Base-by-base conservation (phyloP, 2,888 invertebrate species). In the Bembecia ichneumoniformis region DNA sequence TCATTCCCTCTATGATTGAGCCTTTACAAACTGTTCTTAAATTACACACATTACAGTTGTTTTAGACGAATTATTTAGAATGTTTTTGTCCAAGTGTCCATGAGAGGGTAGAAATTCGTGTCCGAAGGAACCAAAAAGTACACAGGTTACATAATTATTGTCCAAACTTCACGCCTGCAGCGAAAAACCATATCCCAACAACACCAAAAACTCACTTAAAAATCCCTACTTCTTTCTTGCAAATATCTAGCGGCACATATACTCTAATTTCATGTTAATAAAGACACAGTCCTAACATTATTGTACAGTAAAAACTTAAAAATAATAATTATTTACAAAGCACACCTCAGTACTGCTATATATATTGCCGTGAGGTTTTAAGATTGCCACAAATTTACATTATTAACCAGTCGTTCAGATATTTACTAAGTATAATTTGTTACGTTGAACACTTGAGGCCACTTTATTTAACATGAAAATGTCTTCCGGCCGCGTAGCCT, bases 121-220 rank as follows among this genome's bases (percentile, higher is more conserved):
- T 28, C 28, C 9, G 28, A 28, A 28, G 28, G 9, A 28, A 28
- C 9, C 28, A 28, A 28, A 28, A 28, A 70, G 67, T 69, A 71
- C 71, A 67, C 64, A 71, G 67, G 28, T 28, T 67, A 70, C 66
- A 71, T 66, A 73, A 72, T 82, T 84, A 83, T 83, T 84, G 83
- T 83, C 83, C 74, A 75, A 82, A 78, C 75, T 77, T 78, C 79
- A 81, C 81, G 77, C 62, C 76, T 81, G 77, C 78, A 78, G 80
- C 74, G 9, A 9, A 81, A 71, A 74, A 68, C 63, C 64, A 55
- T 3, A 15, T 40, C 40, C 40, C 44, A 44, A 44, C 44, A 44
- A 44, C 11, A 15, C 44, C 28, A 44, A 15, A 15, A 44, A 11
- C 16, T 10, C 17, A 16, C 44, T 10, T 16, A 44, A 16, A 16